Conservation (phyloP, 92 coral and sea anemone species). For the Pocillopora grandis region DNA sequence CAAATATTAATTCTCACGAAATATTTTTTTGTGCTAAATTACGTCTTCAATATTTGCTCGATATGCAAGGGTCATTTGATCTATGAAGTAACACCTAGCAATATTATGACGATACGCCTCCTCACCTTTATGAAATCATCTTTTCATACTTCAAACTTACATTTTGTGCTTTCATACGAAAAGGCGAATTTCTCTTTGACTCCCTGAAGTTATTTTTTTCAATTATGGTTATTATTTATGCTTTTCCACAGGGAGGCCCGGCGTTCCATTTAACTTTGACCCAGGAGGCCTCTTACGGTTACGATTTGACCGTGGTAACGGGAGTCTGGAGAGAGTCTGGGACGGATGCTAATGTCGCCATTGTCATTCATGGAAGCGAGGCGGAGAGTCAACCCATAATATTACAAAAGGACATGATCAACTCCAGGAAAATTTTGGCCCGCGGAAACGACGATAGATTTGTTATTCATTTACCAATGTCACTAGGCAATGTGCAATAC, state of each 20-base stretch:
- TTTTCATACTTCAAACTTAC: no score
- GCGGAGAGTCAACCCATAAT: slow-evolving; percentile 71
- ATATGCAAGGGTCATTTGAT: no score
- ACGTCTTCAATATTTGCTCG: no score
- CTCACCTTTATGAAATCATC: no score
- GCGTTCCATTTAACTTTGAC: slow-evolving; percentile 36
- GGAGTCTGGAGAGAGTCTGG: slow-evolving; percentile 85
- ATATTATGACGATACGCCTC: no score
- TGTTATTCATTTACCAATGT: slow-evolving; percentile 55
- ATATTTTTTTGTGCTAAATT: not conserved
- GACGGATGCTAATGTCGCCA: slow-evolving; percentile 77
- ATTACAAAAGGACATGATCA: slow-evolving; percentile 60
- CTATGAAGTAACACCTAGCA: no score
- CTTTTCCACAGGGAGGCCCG: slow-evolving; percentile 69
- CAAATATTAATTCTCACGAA: not conserved
- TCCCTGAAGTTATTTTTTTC: no score
- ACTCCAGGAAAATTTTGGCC: slow-evolving; percentile 56
- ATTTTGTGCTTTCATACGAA: no score
- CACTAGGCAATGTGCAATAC: slow-evolving; percentile 63
- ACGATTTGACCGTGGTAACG: slow-evolving; percentile 63
- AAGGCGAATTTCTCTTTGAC: no score
- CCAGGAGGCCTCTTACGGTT: slow-evolving; percentile 37
- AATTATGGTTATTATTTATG: not conserved
- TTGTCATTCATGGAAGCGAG: slow-evolving; percentile 83
- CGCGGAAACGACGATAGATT: slow-evolving; percentile 76